A percentile compares a stretch with the other conserved stretches of the same genome.
Evolutionary conservation across 2,797 vertebrate species (phyloP).

Genomic region (Enteromius afrohamiltoni): DNA sequence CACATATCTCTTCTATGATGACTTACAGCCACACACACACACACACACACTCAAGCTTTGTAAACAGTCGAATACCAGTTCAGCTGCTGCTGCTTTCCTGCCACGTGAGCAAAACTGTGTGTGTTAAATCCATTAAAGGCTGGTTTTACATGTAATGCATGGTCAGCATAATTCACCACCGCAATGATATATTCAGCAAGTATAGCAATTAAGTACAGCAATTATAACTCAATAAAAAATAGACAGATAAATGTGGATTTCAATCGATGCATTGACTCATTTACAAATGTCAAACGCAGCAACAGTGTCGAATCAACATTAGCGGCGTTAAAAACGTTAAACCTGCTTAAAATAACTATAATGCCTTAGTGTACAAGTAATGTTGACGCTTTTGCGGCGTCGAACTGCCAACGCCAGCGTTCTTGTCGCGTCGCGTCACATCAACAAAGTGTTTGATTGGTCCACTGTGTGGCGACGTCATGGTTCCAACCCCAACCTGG

Average conservation of each 20-base stretch:
- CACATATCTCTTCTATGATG: slow-evolving; percentile 5
- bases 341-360: background rate
- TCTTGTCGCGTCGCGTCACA: slow-evolving; percentile 15
- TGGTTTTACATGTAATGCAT: background rate
- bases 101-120: slow-evolving; percentile 40
- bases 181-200: background rate
- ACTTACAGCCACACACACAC: background rate
- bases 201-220: background rate
- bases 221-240: background rate
- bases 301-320: background rate
- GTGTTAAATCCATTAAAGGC: slow-evolving; percentile 20
- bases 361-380: background rate
- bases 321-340: background rate
- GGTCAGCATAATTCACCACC: background rate
- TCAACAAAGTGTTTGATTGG: slow-evolving; percentile 36
- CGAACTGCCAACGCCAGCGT: background rate
- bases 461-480: background rate
- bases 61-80: slow-evolving; percentile 39
- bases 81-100: slow-evolving; percentile 24
- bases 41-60: background rate
- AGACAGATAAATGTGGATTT: background rate
- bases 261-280: background rate
- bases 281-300: background rate
- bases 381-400: background rate
- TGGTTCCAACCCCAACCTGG: background rate